Percentiles rank a stretch among this genome's conserved stretches.
phyloP scores from a whole-genome alignment of 2,888 invertebrate species.

The Druceiella hillmani region DNA sequence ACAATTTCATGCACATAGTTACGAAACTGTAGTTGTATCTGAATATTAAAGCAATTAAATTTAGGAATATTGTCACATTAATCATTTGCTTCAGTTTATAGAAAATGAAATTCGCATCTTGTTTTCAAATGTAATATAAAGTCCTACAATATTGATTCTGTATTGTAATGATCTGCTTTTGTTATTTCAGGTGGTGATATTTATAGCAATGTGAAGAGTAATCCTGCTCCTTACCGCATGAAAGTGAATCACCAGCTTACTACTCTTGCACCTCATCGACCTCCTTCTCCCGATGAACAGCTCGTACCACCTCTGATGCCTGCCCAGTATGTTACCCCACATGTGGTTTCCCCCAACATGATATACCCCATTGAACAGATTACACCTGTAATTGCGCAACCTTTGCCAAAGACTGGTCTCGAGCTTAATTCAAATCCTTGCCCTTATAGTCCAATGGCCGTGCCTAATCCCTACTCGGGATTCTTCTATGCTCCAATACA shows the following conservation, averaged over 20 bases:
- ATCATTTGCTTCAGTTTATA: too few species aligned
- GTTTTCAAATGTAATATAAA: too few species aligned
- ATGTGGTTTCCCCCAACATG: constrained; percentile 30
- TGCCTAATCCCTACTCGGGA: constrained; percentile 28
- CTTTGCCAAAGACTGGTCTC: constrained; percentile 30
- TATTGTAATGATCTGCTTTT: too few species aligned
- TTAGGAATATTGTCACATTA: too few species aligned
- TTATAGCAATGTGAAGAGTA: too few species aligned
- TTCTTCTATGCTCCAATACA: constrained; percentile 43
- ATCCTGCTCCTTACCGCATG: too few species aligned
- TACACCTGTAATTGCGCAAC: constrained; percentile 28
- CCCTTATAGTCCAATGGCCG: constrained; percentile 33
- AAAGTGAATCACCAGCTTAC: constrained; percentile 26
- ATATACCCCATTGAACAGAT: constrained; percentile 33
- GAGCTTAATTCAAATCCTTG: constrained; percentile 30
- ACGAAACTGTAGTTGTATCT: too few species aligned
- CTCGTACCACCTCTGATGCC: constrained; percentile 28
- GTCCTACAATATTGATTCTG: too few species aligned
- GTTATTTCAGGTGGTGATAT: too few species aligned
- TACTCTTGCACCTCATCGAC: constrained; percentile 26
- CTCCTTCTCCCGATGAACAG: constrained; percentile 29
- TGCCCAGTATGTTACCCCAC: constrained; percentile 30
- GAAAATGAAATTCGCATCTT: too few species aligned
- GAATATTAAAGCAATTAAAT: too few species aligned
- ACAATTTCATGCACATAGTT: too few species aligned